Base-by-base conservation (phyloP, 2,888 invertebrate genomes). In the Parelbella ahira region DNA sequence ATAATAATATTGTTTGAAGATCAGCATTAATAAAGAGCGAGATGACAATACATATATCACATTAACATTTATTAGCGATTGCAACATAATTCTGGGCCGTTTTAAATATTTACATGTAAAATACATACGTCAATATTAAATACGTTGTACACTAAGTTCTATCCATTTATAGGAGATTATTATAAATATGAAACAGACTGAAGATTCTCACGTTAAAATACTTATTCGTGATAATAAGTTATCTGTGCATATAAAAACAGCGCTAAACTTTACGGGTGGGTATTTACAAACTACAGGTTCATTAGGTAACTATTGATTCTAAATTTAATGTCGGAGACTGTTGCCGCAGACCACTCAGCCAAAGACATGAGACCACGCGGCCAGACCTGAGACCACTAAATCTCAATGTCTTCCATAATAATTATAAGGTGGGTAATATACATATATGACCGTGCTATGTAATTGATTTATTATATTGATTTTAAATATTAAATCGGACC, bases 231-330 rank as follows among this genome's bases (percentile, higher is more conserved):
- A 12, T 37, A 12, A 30, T 10, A 10, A 3, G 2, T 33, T 27
- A 27, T 11, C 19, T 21, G 25, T 41, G 41, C 41, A 13, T 20
- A 27, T 6, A 27, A 20, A 18, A 32, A 33, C 9, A 8, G 32
- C 25, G 12, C 33, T 41, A 27, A 39, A 37, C 4, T 19, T 5
- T 25, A 30, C 2, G 20, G 3, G 11, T 11, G 15, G 21, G 9
- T 42, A 41, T 41, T 25, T 33, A 41, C 27, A 42, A 27, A 15
- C 33, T 32, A 24, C 33, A 6, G 21, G 10, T 36, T 23, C 41
- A 46, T 19, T 24, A 18, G 48, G 37, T 28, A 39, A 45, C 58
- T 58, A 58, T 51, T 37, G 42, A 37, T 30, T 45, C 45, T 46
- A n/a, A 23, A 19, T 18, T 11, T 10, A 8, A 34, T 25, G 27